Percentiles rank a stretch among this genome's conserved stretches.
These are phyloP conservation scores for Xestia xanthographa DNA, from an alignment of 2,888 invertebrate species.

Conservation along the genomic window DNA sequence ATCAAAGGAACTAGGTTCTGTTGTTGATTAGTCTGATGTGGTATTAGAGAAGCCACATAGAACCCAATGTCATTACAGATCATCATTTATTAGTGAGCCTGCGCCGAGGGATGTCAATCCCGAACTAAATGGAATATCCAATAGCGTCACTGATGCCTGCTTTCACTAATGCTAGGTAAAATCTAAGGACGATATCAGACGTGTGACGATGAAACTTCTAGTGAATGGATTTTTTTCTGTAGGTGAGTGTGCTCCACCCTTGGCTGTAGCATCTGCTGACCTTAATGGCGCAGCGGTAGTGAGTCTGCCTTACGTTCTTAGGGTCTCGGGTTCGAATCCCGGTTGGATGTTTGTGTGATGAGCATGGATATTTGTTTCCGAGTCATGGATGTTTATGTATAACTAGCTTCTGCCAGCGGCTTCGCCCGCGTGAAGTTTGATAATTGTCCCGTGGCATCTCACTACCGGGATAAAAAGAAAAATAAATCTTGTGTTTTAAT, in stretches of 20 bases:
- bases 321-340: too few species aligned
- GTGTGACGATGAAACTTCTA: neutral
- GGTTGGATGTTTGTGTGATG: too few species aligned
- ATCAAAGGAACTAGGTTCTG: neutral
- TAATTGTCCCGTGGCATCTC: too few species aligned
- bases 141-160: slow-evolving; percentile 52
- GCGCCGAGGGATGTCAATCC: slow-evolving; percentile 45
- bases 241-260: neutral
- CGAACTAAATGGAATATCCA: slow-evolving; percentile 69
- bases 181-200: neutral
- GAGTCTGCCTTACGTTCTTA: too few species aligned
- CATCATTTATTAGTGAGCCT: slow-evolving; percentile 69
- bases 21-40: neutral
- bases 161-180: neutral
- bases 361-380: too few species aligned
- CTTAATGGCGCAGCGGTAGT: too few species aligned
- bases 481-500: too few species aligned
- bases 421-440: too few species aligned
- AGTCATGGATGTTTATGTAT: too few species aligned
- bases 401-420: too few species aligned
- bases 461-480: too few species aligned
- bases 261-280: neutral
- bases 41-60: slow-evolving; percentile 2
- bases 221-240: neutral
- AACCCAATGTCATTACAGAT: slow-evolving; percentile 53